Evolutionary conservation across 64 coral and sea anemone species (phyloP).

Genomic region (Porites lutea): DNA sequence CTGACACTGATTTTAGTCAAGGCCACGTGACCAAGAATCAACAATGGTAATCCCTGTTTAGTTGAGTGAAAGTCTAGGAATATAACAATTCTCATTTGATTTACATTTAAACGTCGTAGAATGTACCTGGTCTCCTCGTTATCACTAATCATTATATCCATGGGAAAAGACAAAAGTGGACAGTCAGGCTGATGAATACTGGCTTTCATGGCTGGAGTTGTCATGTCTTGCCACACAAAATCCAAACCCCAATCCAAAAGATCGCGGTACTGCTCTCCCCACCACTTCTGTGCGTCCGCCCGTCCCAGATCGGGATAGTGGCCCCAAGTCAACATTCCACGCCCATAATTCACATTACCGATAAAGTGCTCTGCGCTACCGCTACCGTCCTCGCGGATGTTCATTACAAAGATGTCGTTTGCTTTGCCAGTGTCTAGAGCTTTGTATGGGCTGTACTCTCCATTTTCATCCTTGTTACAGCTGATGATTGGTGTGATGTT

Average conservation of each 20-base stretch:
- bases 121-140: constrained; percentile 77
- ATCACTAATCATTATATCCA: constrained; percentile 84
- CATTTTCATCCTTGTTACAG: constrained; percentile 77
- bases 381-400: constrained; percentile 68
- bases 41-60: too few relatives aligned
- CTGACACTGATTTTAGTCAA: too few relatives aligned
- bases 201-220: constrained; percentile 84
- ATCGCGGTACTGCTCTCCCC: constrained; percentile 84
- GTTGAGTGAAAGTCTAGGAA: too few relatives aligned
- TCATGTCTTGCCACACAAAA: constrained; percentile 92
- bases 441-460: constrained; percentile 66
- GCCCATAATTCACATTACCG: constrained; percentile 85
- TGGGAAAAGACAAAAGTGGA: constrained; percentile 69
- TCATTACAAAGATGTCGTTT: constrained; percentile 54
- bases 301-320: constrained; percentile 83
- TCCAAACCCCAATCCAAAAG: constrained; percentile 83
- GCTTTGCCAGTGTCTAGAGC: constrained; percentile 71
- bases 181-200: constrained; percentile 78
- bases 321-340: constrained; percentile 81
- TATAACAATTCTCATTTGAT: too few relatives aligned
- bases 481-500: constrained; percentile 84
- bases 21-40: too few relatives aligned
- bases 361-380: constrained; percentile 71
- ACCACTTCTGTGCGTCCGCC: constrained; percentile 73
- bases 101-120: too few relatives aligned